Conservation (phyloP, 1,140 invertebrate species). For the Dufourea novaeangliae region DNA sequence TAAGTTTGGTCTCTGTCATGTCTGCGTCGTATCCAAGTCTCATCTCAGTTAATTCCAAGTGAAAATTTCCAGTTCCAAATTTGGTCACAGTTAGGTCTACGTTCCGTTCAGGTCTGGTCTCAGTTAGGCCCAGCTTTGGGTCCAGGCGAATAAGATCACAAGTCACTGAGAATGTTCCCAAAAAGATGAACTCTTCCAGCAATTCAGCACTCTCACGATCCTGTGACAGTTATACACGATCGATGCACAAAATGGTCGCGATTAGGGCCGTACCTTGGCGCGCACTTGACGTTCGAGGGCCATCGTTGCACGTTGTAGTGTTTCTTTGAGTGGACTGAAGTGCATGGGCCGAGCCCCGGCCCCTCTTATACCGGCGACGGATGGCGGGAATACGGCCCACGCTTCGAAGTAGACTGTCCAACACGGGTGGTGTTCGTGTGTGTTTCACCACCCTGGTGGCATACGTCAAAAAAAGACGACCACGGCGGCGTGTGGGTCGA, state of each 20-base stretch:
- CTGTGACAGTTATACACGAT: background rate
- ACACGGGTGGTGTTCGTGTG: constrained; percentile 52
- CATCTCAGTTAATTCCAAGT: too few relatives aligned
- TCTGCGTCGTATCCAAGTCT: too few relatives aligned
- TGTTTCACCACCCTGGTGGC: background rate
- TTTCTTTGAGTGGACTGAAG: constrained; percentile 78
- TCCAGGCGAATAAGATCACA: too few relatives aligned
- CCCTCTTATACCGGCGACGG: constrained; percentile 73
- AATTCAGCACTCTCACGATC: background rate
- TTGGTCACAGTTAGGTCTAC: too few relatives aligned
- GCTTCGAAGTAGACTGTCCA: constrained; percentile 68
- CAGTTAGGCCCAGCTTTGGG: too few relatives aligned
- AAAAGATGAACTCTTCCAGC: too few relatives aligned
- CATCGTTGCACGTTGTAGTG: constrained; percentile 83
- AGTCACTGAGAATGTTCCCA: background rate
- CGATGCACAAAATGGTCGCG: background rate
- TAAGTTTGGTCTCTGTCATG: too few relatives aligned
- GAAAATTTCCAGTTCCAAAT: too few relatives aligned
- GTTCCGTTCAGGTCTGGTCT: too few relatives aligned
- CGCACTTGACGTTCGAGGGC: constrained; percentile 91
- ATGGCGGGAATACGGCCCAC: constrained; percentile 72
- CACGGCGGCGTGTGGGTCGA: constrained; percentile 12
- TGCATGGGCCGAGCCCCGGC: constrained; percentile 61
- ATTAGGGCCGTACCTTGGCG: constrained; percentile 84
- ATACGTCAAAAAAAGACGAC: constrained; percentile 29